Evolutionary conservation across 2,888 invertebrate species (phyloP).

Genomic region (Entomobrya proxima): DNA sequence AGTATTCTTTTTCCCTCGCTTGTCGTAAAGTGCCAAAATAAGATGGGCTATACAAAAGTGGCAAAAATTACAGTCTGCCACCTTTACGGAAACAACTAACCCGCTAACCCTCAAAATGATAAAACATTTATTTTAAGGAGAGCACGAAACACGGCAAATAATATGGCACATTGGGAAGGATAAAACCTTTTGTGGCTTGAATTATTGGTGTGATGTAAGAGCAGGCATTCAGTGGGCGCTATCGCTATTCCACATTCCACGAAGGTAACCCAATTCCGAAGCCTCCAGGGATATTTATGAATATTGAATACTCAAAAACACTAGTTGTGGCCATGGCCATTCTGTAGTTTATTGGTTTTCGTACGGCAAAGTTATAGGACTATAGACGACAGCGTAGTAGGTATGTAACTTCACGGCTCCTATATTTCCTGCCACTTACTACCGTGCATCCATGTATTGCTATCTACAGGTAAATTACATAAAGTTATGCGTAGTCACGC

Average conservation of each 20-base stretch:
- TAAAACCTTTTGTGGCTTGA: not conserved
- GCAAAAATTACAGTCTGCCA: not conserved
- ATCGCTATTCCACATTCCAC: not conserved
- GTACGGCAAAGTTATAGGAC: not conserved
- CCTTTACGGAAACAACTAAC: not conserved
- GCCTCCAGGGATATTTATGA: conserved; percentile 31
- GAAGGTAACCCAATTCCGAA: conserved; percentile 42
- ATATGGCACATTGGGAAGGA: not conserved
- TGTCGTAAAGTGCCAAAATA: too few relatives aligned
- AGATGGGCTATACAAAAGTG: not conserved
- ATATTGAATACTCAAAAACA: conserved; percentile 12
- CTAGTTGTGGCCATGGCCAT: not conserved
- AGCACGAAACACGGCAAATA: not conserved
- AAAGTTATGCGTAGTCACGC: conserved; percentile 1
- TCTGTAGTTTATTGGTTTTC: not conserved
- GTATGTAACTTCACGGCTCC: too few relatives aligned
- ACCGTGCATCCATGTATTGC: too few relatives aligned
- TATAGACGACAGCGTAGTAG: too few relatives aligned
- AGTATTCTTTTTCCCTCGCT: not conserved
- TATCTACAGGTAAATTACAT: not conserved
- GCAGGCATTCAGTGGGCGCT: not conserved
- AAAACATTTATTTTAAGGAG: not conserved
- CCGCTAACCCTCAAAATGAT: not conserved
- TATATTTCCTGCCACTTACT: too few relatives aligned
- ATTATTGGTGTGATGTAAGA: not conserved